Conservation (phyloP, 2,113 vertebrate genomes). For the Ochotona princeps region DNA sequence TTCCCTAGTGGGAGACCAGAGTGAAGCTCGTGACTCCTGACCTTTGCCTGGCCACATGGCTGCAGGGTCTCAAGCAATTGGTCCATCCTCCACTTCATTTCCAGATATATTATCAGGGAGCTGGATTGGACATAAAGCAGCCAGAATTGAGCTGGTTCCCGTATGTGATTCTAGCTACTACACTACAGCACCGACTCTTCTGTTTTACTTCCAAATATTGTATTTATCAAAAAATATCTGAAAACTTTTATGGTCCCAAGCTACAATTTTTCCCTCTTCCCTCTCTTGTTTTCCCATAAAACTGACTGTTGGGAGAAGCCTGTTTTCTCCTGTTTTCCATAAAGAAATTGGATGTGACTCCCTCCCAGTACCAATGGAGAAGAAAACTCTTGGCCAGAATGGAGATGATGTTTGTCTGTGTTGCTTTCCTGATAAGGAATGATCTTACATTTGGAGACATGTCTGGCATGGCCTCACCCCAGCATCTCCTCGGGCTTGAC, state of each 20-base stretch:
- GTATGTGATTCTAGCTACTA: too few species aligned
- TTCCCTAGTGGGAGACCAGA: too few species aligned
- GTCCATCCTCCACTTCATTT: too few species aligned
- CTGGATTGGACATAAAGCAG: too few species aligned
- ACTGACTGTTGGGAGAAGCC: too few species aligned
- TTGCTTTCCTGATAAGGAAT: neutral
- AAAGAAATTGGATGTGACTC: neutral
- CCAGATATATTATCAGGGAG: too few species aligned
- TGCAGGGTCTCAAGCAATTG: too few species aligned
- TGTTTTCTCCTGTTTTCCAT: neutral
- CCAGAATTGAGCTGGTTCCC: too few species aligned
- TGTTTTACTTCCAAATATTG: neutral
- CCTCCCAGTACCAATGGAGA: neutral
- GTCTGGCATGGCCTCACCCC: fast-evolving
- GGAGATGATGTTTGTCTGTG: neutral
- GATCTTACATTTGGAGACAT: neutral
- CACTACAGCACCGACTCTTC: too few species aligned
- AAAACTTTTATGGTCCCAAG: neutral
- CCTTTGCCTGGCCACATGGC: too few species aligned
- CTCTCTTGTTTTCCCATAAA: neutral
- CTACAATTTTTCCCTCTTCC: neutral
- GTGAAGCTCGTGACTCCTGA: too few species aligned
- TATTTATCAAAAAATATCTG: neutral
- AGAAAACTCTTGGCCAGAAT: neutral
- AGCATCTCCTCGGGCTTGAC: neutral